Evolutionary conservation across 2,888 invertebrate species (phyloP).

Genomic region (Stegana nigrithorax): DNA sequence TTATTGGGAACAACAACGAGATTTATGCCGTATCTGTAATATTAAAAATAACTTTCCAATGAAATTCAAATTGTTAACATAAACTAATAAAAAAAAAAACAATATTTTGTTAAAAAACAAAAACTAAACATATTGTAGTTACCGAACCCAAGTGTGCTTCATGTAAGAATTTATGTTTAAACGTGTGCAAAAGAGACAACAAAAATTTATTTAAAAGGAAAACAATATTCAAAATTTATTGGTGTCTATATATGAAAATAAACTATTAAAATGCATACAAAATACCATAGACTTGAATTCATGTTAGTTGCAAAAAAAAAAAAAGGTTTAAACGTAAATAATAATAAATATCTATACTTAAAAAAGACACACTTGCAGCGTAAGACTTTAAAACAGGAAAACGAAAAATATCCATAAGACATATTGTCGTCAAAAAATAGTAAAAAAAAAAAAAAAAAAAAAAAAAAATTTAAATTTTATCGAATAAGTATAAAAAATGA

Average conservation of each 20-base stretch:
- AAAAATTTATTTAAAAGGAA: constrained; percentile 23
- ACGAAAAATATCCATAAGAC: constrained; percentile 2
- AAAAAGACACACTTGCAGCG: neutral
- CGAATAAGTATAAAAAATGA: neutral
- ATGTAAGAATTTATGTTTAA: constrained; percentile 55
- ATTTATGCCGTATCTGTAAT: constrained; percentile 24
- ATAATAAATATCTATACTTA: constrained; percentile 13
- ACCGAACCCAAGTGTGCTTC: constrained; percentile 66
- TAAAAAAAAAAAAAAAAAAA: neutral
- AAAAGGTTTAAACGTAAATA: too few species aligned
- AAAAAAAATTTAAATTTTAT: neutral
- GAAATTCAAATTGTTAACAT: constrained; percentile 37
- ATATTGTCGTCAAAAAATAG: neutral
- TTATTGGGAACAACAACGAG: constrained; percentile 53
- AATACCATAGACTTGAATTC: constrained; percentile 33
- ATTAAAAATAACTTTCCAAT: neutral
- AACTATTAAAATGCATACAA: constrained; percentile 15
- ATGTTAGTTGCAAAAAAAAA: too few species aligned
- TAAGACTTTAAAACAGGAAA: constrained; percentile 10
- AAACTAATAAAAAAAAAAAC: constrained; percentile 30
- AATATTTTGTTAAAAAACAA: constrained; percentile 46
- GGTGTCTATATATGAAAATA: constrained; percentile 38
- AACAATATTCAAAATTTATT: constrained; percentile 39
- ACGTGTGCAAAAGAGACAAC: constrained; percentile 22
- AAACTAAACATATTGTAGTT: constrained; percentile 35